phyloP scores from a whole-genome alignment of 1,140 invertebrate species.

The Bombus pascuorum region DNA sequence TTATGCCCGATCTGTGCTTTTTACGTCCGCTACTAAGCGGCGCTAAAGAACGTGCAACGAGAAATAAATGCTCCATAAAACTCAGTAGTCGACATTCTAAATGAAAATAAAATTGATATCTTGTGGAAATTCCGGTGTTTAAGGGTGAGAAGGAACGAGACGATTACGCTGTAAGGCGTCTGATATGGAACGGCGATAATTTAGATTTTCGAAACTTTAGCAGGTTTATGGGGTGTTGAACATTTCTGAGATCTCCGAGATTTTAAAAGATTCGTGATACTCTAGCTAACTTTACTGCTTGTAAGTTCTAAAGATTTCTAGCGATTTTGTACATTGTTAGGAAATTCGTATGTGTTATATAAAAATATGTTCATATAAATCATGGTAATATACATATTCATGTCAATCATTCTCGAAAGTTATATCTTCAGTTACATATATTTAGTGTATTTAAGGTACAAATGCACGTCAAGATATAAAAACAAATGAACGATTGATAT shows the following conservation, averaged over 20 bases:
- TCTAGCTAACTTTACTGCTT: too few species aligned
- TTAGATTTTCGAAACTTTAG: neutral
- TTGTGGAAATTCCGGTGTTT: neutral
- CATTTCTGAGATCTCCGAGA: neutral
- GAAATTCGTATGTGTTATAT: neutral
- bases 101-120: conserved; percentile 1
- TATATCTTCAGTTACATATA: too few species aligned
- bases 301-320: too few species aligned
- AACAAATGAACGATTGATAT: too few species aligned
- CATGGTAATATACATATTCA: too few species aligned
- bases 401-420: too few species aligned
- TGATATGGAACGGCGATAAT: neutral
- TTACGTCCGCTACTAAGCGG: neutral
- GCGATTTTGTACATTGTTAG: neutral
- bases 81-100: neutral
- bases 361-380: too few species aligned
- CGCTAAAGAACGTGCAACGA: neutral
- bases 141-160: neutral
- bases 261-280: neutral
- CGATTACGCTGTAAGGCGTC: neutral
- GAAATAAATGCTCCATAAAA: neutral
- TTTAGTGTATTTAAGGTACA: too few species aligned
- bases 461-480: too few species aligned
- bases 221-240: neutral
- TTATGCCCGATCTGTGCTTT: neutral